Evolutionary conservation across 2,888 invertebrate genomes (phyloP).

Genomic region (Molorchus minor): DNA sequence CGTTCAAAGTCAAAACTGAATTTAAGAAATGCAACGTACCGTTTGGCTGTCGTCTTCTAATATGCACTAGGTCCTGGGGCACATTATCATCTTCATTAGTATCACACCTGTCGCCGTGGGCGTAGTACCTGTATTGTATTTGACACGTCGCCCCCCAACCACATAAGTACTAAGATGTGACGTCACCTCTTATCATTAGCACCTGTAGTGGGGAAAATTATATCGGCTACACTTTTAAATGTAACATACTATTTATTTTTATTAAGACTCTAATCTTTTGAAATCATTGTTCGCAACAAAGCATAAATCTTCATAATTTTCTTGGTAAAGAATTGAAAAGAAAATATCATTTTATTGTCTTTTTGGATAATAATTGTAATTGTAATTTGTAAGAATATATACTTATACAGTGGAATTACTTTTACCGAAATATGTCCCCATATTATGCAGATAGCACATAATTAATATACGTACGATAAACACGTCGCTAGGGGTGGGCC

Average conservation of each 20-base stretch:
- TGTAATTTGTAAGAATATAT: too few species aligned
- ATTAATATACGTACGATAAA: too few species aligned
- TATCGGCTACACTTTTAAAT: conserved; percentile 18
- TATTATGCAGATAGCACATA: too few species aligned
- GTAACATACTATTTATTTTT: conserved; percentile 17
- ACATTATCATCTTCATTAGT: conserved; percentile 22
- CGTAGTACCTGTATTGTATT: conserved; percentile 56
- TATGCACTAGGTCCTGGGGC: conserved; percentile 27
- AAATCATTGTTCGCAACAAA: conserved; percentile 25
- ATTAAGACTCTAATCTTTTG: conserved; percentile 22
- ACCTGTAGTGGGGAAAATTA: conserved; percentile 52
- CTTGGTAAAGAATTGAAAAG: too few species aligned
- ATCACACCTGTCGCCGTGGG: conserved; percentile 49
- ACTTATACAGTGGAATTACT: too few species aligned
- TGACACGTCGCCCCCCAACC: conserved; percentile 55
- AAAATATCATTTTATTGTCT: too few species aligned
- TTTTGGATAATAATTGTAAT: too few species aligned
- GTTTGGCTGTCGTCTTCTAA: background rate
- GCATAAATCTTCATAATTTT: too few species aligned
- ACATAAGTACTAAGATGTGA: conserved; percentile 55
- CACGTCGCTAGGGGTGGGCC: too few species aligned
- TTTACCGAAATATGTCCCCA: too few species aligned
- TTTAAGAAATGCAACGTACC: conserved; percentile 7
- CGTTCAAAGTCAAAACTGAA: background rate
- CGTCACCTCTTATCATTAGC: conserved; percentile 56